Base-by-base conservation (phyloP, 2,888 invertebrate genomes). In the Pteria penguin region DNA sequence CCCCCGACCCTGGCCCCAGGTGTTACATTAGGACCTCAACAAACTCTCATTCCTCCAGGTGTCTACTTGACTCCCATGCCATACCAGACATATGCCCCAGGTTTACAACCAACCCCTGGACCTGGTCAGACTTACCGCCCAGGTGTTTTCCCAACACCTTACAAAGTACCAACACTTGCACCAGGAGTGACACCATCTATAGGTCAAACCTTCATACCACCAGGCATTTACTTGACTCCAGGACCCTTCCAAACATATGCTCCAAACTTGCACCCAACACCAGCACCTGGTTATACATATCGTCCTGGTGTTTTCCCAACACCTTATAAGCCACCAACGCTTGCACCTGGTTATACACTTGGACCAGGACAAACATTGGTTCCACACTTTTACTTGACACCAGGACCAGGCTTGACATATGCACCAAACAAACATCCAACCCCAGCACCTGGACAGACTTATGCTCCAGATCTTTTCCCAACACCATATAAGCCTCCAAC, bases 1-100 rank as follows among this genome's bases (percentile, higher is more conserved):
- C 79, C 82, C 11, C 84, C 84, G 14, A 85, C 82, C 54, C 81
- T 81, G 18, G 76, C 77, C 26, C 82, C 84, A 33, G 80, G 81
- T 4, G 18, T 68, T 24, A 84, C 84, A 22, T 79, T 75, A 73
- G 74, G 75, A 26, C 78, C 81, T 57, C 70, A 80, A 22, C 82
- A 81, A 60, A 82, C 81, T 22, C 75, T 82, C 55, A 78, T 79
- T 18, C 82, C 81, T 57, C 79, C 79, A 33, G n/a, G n/a, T n/a
- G 36, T 67, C 2, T 81, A 79, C 18, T 79, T 82, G 72, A 81
- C 82, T 24, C 82, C 83, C 29, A 72, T 68, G 8, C 78, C 80
- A 60, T 78, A 75, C 18, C 77, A 78, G 68, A 81, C 83, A 8
- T 83, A 72, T 55, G 72, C 78, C 57, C 78, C 81, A 79, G 80